These are phyloP conservation scores for Bathynomus jamesi DNA, from an alignment of 1,140 invertebrate genomes.

Conservation along the genomic window DNA sequence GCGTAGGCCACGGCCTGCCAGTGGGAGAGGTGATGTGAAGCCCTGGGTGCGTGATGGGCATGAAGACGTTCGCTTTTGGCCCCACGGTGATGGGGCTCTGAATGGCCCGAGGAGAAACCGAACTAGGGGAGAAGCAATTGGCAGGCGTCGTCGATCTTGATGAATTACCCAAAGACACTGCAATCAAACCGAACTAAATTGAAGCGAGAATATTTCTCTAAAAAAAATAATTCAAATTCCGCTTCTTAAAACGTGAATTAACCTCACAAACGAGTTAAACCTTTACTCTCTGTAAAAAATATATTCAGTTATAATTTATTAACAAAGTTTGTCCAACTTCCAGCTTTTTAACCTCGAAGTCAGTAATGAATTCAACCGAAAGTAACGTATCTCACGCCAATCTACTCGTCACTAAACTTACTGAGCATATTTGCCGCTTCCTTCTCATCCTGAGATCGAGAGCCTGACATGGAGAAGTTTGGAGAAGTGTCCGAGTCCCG, in stretches of 20 bases:
- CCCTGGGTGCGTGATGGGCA: constrained; percentile 65
- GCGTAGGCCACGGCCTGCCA: constrained; percentile 22
- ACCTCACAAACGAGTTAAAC: too few species aligned
- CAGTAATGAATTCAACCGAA: too few species aligned
- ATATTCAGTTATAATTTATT: too few species aligned
- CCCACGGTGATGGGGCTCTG: constrained; percentile 56
- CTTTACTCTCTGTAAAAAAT: too few species aligned
- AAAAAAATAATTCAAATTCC: not conserved
- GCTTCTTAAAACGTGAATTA: too few species aligned
- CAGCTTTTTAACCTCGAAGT: too few species aligned
- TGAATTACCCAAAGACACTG: constrained; percentile 81
- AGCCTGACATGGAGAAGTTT: constrained; percentile 46
- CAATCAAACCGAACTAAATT: too few species aligned
- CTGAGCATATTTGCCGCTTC: constrained; percentile 93
- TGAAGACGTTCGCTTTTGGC: constrained; percentile 68
- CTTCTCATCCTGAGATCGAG: constrained; percentile 63
- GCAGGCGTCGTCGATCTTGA: constrained; percentile 77
- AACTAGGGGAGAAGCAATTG: constrained; percentile 32
- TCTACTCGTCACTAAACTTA: too few species aligned
- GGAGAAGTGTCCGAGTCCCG: constrained; percentile 77
- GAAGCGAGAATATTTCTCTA: constrained; percentile 36
- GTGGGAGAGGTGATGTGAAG: constrained; percentile 40
- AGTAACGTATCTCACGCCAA: too few species aligned
- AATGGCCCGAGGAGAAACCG: constrained; percentile 43
- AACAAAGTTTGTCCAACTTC: too few species aligned